Evolutionary conservation across 2,113 vertebrate genomes (phyloP).

Genomic region (Corydoras maculifer): DNA sequence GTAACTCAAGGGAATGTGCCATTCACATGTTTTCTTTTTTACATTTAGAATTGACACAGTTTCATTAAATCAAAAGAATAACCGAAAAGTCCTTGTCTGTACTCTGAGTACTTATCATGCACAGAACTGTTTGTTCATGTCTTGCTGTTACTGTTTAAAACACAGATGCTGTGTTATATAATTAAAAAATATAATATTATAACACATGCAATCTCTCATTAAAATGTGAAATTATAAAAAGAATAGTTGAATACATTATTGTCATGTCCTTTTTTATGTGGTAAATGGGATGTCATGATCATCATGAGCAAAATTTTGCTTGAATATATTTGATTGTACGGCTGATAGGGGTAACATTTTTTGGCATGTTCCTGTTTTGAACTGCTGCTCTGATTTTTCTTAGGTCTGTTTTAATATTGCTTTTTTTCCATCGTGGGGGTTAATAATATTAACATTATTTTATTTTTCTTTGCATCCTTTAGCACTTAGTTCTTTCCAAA

Average conservation of each 20-base stretch:
- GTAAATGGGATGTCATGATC: neutral
- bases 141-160: conserved; percentile 34
- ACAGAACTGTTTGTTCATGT: conserved; percentile 34
- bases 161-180: conserved; percentile 25
- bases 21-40: conserved; percentile 25
- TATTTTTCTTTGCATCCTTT: too few species aligned
- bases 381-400: too few species aligned
- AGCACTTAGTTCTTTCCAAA: too few species aligned
- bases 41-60: conserved; percentile 31
- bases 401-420: too few species aligned
- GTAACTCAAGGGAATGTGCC: conserved; percentile 37
- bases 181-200: conserved; percentile 29
- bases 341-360: too few species aligned
- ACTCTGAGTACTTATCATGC: conserved; percentile 35
- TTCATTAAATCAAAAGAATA: conserved; percentile 36
- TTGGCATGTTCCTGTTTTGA: too few species aligned
- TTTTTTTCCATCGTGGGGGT: too few species aligned
- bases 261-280: conserved; percentile 1
- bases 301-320: neutral
- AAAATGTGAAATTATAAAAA: conserved; percentile 26
- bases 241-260: conserved; percentile 29
- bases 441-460: too few species aligned
- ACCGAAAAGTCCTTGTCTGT: conserved; percentile 25
- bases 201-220: conserved; percentile 36
- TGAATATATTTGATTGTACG: too few species aligned